A percentile compares a stretch with the other conserved stretches of the same genome.
Conservation (phyloP, 2,113 vertebrate species). For the Columba janthina region DNA sequence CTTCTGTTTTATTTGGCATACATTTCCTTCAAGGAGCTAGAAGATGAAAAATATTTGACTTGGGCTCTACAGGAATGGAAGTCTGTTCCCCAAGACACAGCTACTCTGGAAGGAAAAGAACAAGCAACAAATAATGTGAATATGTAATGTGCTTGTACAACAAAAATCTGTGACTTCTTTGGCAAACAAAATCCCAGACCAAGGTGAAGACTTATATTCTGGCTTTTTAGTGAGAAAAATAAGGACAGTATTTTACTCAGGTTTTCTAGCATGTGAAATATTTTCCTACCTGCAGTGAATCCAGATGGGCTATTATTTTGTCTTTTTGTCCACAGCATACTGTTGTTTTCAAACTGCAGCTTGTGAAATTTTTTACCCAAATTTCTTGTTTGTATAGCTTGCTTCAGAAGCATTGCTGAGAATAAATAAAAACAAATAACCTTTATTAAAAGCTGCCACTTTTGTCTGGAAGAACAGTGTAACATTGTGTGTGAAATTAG, state of each 20-base stretch:
- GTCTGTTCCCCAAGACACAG: background rate
- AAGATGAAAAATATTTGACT: constrained; percentile 48
- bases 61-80: constrained; percentile 29
- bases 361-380: background rate
- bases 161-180: background rate
- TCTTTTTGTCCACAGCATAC: background rate
- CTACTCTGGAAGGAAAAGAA: background rate
- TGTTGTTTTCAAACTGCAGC: background rate
- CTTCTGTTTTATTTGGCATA: constrained; percentile 45
- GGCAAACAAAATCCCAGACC: background rate
- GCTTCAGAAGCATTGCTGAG: background rate
- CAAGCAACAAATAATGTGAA: background rate
- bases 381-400: background rate
- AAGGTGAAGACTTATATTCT: background rate
- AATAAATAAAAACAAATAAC: background rate
- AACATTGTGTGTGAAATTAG: background rate
- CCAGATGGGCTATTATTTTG: background rate
- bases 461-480: background rate
- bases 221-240: background rate
- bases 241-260: background rate
- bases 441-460: background rate
- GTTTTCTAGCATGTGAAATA: background rate
- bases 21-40: constrained; percentile 26
- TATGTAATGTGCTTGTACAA: background rate
- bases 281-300: background rate